Evolutionary conservation across 2,797 vertebrate species (phyloP), one percentile per base, ranked within the genome.

Genomic region (Allobates femoralis): DNA sequence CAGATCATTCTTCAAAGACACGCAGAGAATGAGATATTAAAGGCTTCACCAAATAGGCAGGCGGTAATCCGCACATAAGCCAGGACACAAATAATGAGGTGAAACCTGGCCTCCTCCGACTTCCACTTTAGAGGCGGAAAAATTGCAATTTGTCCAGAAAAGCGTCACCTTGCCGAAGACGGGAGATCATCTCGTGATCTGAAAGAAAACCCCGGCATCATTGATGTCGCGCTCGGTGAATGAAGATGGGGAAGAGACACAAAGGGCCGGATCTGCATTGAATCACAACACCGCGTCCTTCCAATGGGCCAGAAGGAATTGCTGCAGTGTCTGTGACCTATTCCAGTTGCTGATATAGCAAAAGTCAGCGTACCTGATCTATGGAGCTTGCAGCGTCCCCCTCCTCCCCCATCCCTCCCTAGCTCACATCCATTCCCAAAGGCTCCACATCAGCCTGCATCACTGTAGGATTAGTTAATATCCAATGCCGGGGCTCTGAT

Each of bases 1-100:
- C 79, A 81, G 85, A 86, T 86, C 79, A 86, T 76, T 86, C 85
- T 81, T 86, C 85, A 86, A 81, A 81, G 85, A 81, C 78, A 64
- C 41, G 51, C 85, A 26, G 85, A 64, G 85, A 86, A 86, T 81
- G 78, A 86, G 85, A 81, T 86, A 80, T 81, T 86, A 85, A 86
- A 86, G 78, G 78, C 85, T 86, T 86, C 62, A 64, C 77, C 75
- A 81, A 73, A 75, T 73, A 85, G 84, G 85, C 77, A 86, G 66
- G 30, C 78, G 30, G 78, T 86, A 86, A 86, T 81, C 77, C 75
- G 28, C 58, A 75, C 85, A 32, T 81, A 86, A 86, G 67, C 85
- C 85, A 74, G 32, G 66, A 81, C 79, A 86, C 85, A 75, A 75
- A 86, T 86, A 81, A 86, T 81, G 79, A 86, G 79, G 79, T 81